A percentile compares a stretch with the other conserved stretches of the same genome.
Evolutionary conservation across 2,888 invertebrate genomes (phyloP).

Genomic region (Ceratothoa steindachneri): DNA sequence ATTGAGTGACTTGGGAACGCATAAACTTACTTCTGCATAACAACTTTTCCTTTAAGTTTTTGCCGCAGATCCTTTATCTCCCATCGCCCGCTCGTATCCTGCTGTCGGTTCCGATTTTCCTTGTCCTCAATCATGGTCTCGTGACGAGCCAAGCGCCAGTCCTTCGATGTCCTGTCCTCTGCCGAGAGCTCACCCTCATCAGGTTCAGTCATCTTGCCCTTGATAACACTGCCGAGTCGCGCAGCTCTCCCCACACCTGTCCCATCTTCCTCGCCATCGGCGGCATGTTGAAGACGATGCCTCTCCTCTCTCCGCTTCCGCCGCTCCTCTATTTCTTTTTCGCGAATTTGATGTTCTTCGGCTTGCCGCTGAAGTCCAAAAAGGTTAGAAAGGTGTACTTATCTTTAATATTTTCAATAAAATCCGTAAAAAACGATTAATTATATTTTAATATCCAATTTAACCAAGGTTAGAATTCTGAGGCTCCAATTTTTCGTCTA

Average conservation of each 20-base stretch:
- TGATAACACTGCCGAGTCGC: not conserved
- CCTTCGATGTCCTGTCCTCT: not conserved
- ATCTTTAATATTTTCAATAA: not conserved
- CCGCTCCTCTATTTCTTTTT: slow-evolving; percentile 36
- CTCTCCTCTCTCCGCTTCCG: slow-evolving; percentile 35
- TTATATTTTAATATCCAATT: too few species aligned
- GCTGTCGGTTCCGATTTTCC: not conserved
- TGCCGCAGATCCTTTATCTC: not conserved
- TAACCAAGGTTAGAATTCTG: too few species aligned
- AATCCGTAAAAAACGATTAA: not conserved
- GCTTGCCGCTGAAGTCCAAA: slow-evolving; percentile 19
- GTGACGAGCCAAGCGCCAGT: not conserved
- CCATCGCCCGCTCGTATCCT: not conserved
- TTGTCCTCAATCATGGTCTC: not conserved
- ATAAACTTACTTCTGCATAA: not conserved
- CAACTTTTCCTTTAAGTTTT: not conserved
- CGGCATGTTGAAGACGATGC: slow-evolving; percentile 33
- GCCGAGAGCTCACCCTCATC: not conserved
- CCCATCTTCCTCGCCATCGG: slow-evolving; percentile 3
- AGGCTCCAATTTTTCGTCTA: too few species aligned
- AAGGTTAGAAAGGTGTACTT: not conserved
- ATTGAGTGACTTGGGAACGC: too few species aligned
- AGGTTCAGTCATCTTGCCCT: not conserved
- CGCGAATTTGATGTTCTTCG: slow-evolving; percentile 24
- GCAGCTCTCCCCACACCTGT: not conserved